These are phyloP conservation scores for Lithophane leautieri DNA, from an alignment of 2,888 invertebrate species.

Conservation along the genomic window DNA sequence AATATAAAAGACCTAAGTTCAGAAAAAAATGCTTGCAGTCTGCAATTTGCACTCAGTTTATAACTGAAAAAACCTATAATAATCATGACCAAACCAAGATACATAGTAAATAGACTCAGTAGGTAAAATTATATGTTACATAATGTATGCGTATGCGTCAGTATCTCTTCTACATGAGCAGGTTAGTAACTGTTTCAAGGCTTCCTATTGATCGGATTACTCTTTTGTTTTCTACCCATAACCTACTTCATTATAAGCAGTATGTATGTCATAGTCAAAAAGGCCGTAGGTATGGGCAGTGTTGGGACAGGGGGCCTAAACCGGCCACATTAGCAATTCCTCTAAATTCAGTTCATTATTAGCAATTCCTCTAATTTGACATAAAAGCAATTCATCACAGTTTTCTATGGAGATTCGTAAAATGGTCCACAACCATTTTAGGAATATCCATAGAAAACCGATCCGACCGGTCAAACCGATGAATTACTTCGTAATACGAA, in stretches of 20 bases:
- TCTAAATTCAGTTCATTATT: too few species aligned
- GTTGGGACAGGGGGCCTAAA: not conserved
- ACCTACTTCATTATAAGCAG: slow-evolving; percentile 15
- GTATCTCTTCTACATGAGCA: not conserved
- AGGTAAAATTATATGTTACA: too few species aligned
- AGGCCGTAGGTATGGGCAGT: not conserved
- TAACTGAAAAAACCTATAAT: not conserved
- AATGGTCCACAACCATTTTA: too few species aligned
- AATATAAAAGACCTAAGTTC: not conserved
- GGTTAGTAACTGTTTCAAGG: slow-evolving; percentile 20
- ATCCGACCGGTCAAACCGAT: too few species aligned
- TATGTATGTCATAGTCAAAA: slow-evolving; percentile 7
- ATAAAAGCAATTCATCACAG: too few species aligned
- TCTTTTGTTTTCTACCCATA: slow-evolving; percentile 27
- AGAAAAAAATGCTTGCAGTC: not conserved
- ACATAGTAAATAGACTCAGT: not conserved
- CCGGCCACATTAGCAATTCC: too few species aligned
- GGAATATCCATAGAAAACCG: too few species aligned
- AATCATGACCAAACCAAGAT: not conserved
- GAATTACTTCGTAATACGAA: too few species aligned
- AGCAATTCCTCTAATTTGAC: too few species aligned
- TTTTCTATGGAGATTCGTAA: too few species aligned
- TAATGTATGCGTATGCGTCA: not conserved
- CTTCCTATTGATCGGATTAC: slow-evolving; percentile 38
- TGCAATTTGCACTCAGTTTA: not conserved